Base-by-base conservation (phyloP, 2,888 invertebrate species). In the Masnerella sp. region DNA sequence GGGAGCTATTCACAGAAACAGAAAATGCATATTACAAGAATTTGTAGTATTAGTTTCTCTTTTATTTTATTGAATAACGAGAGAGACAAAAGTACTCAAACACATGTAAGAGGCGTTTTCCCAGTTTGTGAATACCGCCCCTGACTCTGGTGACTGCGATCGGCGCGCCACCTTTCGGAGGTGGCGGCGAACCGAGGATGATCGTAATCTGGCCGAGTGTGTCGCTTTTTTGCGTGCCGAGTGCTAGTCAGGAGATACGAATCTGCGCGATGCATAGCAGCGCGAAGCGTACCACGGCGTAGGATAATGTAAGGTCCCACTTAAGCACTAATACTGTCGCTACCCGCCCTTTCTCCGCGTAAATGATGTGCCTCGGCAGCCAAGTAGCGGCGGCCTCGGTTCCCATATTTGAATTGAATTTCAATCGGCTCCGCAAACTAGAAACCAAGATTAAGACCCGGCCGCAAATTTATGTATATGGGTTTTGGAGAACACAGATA, bases 241-340 rank as follows among this genome's bases (percentile, higher is more conserved):
- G 81, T 81, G 81, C 79, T 78, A 78, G 80, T 75, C 75, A 75
- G 58, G 76, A 64, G 83, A 83, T 83, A 83, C 78, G 77, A 79
- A 83, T 83, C 83, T 77, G 75, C 71, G 58, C 42, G 58, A 40
- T 74, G 72, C 78, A 79, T 80, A 79, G 78, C 79, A 67, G 72
- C 61, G 80, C 78, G 81, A 81, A 80, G 78, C 79, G 80, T 81
- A 79, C 81, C 79, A 83, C 83, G 76, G 81, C 79, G 80, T 82
- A 79, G 83, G 80, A 84, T 85, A 85, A 85, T 81, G 82, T 81
- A 83, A 82, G 82, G 78, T 78, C 82, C 85, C 84, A 85, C 84
- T 85, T 85, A 85, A 81, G 84, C 81, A 83, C 85, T 85, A 86
- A 85, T 85, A 83, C 83, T 84, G 84, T 85, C 84, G 82, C 83